Conservation (phyloP, 2,888 invertebrate genomes). For the Caenorhabditis becei region DNA sequence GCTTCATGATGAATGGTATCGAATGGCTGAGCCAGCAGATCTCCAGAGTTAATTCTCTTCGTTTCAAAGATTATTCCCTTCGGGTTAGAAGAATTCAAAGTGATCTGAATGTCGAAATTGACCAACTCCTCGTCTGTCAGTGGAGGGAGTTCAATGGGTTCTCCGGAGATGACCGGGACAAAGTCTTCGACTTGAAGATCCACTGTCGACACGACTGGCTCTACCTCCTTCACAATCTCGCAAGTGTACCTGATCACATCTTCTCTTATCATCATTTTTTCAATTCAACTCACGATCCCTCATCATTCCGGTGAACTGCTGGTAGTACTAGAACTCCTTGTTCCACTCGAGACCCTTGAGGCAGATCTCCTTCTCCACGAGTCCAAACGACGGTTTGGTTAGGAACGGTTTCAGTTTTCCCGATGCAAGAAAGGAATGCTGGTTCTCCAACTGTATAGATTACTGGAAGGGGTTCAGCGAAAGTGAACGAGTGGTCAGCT, state of each 20-base stretch:
- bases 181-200: conserved; percentile 76
- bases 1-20: conserved; percentile 61
- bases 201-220: conserved; percentile 56
- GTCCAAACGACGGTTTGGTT: conserved; percentile 48
- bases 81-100: conserved; percentile 64
- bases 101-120: conserved; percentile 69
- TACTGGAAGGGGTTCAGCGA: conserved; percentile 49
- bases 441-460: conserved; percentile 60
- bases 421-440: conserved; percentile 48
- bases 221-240: conserved; percentile 58
- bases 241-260: conserved; percentile 60
- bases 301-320: conserved; percentile 58
- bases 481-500: conserved; percentile 33
- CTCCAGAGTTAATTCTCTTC: conserved; percentile 37
- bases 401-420: conserved; percentile 21
- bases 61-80: conserved; percentile 66
- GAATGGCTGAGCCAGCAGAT: conserved; percentile 30
- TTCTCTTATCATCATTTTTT: background rate
- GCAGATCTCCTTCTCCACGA: conserved; percentile 53
- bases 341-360: conserved; percentile 50
- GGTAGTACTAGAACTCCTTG: conserved; percentile 69
- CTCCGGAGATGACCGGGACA: conserved; percentile 74
- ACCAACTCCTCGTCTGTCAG: conserved; percentile 70
- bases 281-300: conserved; percentile 61
- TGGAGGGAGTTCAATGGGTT: conserved; percentile 73